phyloP scores from a whole-genome alignment of 2,888 invertebrate species.

The Therioaphis trifolii region DNA sequence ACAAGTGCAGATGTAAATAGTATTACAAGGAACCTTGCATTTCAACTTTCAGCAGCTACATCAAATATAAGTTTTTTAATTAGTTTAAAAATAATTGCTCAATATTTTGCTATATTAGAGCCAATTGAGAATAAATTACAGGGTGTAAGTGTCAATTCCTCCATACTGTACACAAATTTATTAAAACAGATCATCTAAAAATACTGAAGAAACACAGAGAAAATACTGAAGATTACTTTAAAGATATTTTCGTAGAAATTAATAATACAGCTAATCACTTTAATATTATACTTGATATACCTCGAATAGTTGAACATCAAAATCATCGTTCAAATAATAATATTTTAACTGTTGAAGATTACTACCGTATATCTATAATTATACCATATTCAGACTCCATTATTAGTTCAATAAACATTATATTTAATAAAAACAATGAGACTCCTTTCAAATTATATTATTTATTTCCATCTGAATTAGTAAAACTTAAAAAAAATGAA shows the following conservation, averaged over 20 bases:
- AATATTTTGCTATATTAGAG: conserved; percentile 30
- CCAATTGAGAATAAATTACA: conserved; percentile 47
- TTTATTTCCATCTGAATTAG: conserved; percentile 9
- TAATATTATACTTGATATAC: background rate
- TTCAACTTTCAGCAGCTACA: conserved; percentile 23
- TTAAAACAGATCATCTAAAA: conserved; percentile 15
- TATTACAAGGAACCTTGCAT: conserved; percentile 4
- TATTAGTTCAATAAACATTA: conserved; percentile 16
- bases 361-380: background rate
- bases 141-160: conserved; percentile 19
- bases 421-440: conserved; percentile 21
- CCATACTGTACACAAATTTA: conserved; percentile 5
- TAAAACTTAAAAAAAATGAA: conserved; percentile 5
- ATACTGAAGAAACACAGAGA: conserved; percentile 15
- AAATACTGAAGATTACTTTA: conserved; percentile 8
- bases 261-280: background rate
- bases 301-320: background rate
- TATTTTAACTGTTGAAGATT: background rate
- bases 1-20: background rate
- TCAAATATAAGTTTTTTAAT: conserved; percentile 20
- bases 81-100: conserved; percentile 29
- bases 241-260: conserved; percentile 18
- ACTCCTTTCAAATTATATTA: conserved; percentile 31
- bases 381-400: conserved; percentile 26
- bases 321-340: conserved; percentile 3